Conservation (phyloP, 2,797 vertebrate species). For the Crotalus adamanteus region DNA sequence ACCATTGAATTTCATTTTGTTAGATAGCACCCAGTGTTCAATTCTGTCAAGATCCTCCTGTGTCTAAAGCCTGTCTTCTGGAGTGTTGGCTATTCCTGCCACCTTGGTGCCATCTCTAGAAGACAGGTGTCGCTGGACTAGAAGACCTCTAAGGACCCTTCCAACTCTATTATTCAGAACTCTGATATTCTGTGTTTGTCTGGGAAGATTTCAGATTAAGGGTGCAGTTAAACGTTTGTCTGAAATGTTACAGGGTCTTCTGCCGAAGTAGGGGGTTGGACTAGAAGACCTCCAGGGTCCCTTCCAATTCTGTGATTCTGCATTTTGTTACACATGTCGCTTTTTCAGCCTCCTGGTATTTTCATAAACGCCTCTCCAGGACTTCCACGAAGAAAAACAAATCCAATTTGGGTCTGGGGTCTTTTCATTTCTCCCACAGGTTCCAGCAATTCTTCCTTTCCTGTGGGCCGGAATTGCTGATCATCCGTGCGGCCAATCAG, state of each 20-base stretch:
- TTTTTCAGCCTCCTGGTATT: neutral
- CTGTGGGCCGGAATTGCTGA: conserved; percentile 78
- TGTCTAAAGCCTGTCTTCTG: no score
- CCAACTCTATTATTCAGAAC: no score
- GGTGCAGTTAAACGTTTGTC: neutral
- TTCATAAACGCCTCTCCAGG: neutral
- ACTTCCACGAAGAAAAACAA: neutral
- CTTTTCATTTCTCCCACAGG: conserved; percentile 53
- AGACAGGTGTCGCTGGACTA: no score
- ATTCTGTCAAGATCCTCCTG: no score
- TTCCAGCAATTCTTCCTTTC: conserved; percentile 80
- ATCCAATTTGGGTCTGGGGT: neutral
- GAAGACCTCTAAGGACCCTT: no score
- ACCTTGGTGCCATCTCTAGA: no score
- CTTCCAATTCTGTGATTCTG: neutral
- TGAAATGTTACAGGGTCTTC: neutral
- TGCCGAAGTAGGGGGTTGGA: neutral
- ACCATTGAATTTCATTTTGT: no score
- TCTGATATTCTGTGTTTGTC: neutral
- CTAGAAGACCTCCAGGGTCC: neutral
- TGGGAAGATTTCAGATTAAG: neutral
- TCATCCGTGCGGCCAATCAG: conserved; percentile 70
- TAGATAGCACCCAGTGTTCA: no score
- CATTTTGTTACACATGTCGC: neutral
- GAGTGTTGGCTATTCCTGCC: no score